phyloP scores from a whole-genome alignment of 23 tunicate species.

The Aplidium turbinatum region DNA sequence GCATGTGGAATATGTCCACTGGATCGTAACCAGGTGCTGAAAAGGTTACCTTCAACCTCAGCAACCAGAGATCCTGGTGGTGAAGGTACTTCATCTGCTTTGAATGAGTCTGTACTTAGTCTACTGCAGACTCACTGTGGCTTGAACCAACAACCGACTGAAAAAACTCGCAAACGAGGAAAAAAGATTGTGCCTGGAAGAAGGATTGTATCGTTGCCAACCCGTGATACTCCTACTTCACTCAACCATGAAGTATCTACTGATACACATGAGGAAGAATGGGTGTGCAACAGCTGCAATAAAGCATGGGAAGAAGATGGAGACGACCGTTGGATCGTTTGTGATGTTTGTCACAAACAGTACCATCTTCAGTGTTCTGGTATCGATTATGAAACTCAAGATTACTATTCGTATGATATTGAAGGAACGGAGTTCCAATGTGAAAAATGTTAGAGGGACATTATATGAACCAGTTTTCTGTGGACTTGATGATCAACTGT shows the following conservation, averaged over 20 bases:
- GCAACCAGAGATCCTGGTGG: not conserved
- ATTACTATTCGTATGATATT: constrained; percentile 1
- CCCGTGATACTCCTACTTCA: constrained; percentile 1
- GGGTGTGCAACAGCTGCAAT: not conserved
- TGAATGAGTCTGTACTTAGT: constrained; percentile 5
- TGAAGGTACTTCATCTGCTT: constrained; percentile 7
- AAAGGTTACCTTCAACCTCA: constrained; percentile 6
- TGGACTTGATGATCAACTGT: too few relatives aligned
- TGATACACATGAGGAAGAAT: constrained; percentile 13
- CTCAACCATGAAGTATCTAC: not conserved
- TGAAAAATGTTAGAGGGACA: not conserved
- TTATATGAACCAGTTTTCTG: too few relatives aligned
- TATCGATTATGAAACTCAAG: not conserved
- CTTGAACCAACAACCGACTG: not conserved
- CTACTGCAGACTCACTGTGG: constrained; percentile 15
- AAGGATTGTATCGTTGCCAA: not conserved
- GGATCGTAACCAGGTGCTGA: constrained; percentile 32
- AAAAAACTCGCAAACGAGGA: constrained; percentile 5
- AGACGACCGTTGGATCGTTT: constrained; percentile 13
- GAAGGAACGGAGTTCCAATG: constrained; percentile 9
- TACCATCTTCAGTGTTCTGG: constrained; percentile 17
- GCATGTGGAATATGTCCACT: constrained; percentile 22
- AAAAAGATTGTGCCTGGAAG: constrained; percentile 2
- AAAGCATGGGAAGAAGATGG: constrained; percentile 12
- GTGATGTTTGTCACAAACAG: constrained; percentile 1